Evolutionary conservation across 2,113 vertebrate genomes (phyloP), one percentile per base, ranked within the genome.

Genomic region (Mesoclemmys tuberculata): DNA sequence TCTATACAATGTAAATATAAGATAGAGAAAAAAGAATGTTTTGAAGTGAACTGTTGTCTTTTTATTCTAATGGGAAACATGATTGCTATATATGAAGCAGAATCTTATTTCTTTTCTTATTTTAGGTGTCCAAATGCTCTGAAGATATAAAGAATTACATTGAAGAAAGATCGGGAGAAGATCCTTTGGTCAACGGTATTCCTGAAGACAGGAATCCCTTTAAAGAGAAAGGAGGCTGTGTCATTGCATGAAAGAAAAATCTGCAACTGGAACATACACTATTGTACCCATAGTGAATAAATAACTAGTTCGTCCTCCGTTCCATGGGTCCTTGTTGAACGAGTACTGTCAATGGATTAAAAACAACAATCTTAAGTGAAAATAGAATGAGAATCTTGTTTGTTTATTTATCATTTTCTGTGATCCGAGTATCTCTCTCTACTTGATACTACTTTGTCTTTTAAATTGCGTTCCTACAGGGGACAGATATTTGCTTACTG

Each of bases 141-240:
- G 99, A 99, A 96, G 99, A 99, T 97, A 97, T 99, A 87, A 99
- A 98, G 96, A 99, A 99, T 49, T 99, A 99, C 91, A 98, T 99
- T 95, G 99, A 99, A 98, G 98, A 98, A 87, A 97, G 98, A 91
- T 98, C 97, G 86, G 99, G 99, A 1, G 99, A 99, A 55, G 99
- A 99, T 89, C 98, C 97, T 38, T 98, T 99, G 31, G 98, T 99
- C 91, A 99, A 99, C 97, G 99, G 99, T 19, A 98, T 99, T 90
- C 97, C 99, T n/a, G 99, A 99, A 94, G 99, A 99, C 41, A 99
- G 99, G 98, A 99, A 99, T 94, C 99, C 99, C 74, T 99, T 99
- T 97, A 99, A 99, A 97, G 99, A 99, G 96, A 99, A 99, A 97
- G 99, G 99, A 92, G 99, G 99, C 94, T 99, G 99, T 95, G 98